Evolutionary conservation across 1,140 invertebrate species (phyloP).

Genomic region (Myzus persicae): DNA sequence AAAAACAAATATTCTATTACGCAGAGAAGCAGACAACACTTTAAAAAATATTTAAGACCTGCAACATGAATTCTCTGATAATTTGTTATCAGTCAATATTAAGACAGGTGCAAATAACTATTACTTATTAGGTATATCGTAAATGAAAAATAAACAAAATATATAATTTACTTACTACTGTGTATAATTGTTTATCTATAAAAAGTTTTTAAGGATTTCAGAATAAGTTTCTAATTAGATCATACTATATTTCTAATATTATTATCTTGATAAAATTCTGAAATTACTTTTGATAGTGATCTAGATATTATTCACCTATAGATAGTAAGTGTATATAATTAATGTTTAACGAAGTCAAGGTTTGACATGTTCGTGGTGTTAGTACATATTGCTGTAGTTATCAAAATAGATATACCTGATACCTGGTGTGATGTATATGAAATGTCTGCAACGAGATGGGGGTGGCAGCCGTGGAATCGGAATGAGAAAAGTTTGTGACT

Average conservation of each 20-base stretch:
- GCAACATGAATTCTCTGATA: too few relatives aligned
- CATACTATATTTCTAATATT: too few relatives aligned
- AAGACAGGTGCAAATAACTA: too few relatives aligned
- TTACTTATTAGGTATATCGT: too few relatives aligned
- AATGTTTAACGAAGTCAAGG: neutral
- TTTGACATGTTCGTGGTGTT: too few relatives aligned
- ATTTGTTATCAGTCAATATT: too few relatives aligned
- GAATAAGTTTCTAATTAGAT: too few relatives aligned
- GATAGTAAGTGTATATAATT: neutral
- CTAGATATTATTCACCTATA: too few relatives aligned
- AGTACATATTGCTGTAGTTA: neutral
- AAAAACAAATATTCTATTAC: neutral
- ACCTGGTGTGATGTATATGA: neutral
- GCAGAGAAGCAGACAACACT: neutral
- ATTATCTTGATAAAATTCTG: too few relatives aligned
- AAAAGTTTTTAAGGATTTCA: too few relatives aligned
- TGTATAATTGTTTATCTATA: too few relatives aligned
- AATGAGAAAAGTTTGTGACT: constrained; percentile 16
- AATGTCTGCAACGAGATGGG: neutral
- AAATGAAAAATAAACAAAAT: neutral
- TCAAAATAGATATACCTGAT: neutral
- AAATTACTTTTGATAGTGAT: neutral
- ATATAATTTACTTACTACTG: too few relatives aligned
- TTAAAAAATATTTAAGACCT: neutral
- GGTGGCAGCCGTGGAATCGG: neutral